These are phyloP conservation scores for Zalophus californianus DNA, from an alignment of 2,797 vertebrate species.

Conservation along the genomic window DNA sequence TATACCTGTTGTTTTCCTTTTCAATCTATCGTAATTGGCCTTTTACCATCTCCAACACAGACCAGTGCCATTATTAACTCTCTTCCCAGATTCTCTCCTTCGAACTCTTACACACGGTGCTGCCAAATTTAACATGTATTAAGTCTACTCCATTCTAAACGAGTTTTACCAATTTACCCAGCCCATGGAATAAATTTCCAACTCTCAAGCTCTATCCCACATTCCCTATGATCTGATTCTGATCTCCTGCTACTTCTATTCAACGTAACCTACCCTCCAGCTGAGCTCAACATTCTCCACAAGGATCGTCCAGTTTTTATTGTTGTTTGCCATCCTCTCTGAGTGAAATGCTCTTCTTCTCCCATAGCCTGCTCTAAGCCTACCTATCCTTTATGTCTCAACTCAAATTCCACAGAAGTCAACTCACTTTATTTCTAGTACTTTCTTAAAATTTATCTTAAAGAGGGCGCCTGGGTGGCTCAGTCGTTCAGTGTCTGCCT, in stretches of 20 bases:
- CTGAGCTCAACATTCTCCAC: neutral
- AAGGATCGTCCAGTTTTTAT: neutral
- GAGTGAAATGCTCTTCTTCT: neutral
- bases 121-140: neutral
- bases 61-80: neutral
- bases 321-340: neutral
- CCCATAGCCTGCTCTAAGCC: neutral
- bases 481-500: too few relatives aligned
- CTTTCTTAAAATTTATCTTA: slow-evolving; percentile 10
- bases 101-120: neutral
- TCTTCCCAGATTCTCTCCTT: neutral
- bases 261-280: neutral
- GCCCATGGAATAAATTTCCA: neutral
- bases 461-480: neutral
- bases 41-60: neutral
- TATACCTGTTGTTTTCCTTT: neutral
- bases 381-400: neutral
- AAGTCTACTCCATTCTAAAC: neutral
- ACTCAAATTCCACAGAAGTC: neutral
- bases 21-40: neutral
- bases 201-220: neutral
- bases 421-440: slow-evolving; percentile 14
- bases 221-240: neutral
- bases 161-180: neutral
- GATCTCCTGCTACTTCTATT: neutral